Evolutionary conservation across 2,113 vertebrate genomes (phyloP), one percentile per base, ranked within the genome.

Genomic region (Erythrocercus mccallii): DNA sequence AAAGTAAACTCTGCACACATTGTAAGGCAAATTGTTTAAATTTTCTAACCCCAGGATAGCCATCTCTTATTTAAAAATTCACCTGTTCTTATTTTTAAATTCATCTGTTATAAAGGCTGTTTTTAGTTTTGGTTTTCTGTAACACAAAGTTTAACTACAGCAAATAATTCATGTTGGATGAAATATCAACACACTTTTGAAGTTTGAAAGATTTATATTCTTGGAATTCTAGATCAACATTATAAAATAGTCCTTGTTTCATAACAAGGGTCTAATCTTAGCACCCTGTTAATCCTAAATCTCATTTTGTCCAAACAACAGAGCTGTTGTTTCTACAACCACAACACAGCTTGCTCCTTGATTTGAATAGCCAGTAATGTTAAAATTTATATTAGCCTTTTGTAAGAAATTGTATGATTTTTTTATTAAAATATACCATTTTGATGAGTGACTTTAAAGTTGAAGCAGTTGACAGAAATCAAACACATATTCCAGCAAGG

Each of bases 191-290:
- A 71, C 5, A 28, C 20, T 85, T 73, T 10, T 45, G 40, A 80
- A 87, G 38, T 82, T 25, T 82, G 28, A 85, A 76, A 74, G 60
- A 58, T 22, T 79, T 50, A 37, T 94, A 61, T 35, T 72, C 81
- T 61, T 92, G 47, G 72, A 50, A 74, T 56, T 92, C 47, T 69
- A 47, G 47, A 91, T 40, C 53, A 85, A 62, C 16, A 48, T 94
- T 91, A 94, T 54, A 81, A 96, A 96, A 80, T 30, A 88, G 42
- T 47, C 40, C 64, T 93, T 86, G 86, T 96, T 94, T 95, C 60
- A 16, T 93, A 96, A 93, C 64, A 93, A 77, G 45, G 35, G 35
- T 69, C 80, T 95, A 86, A 90, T 88, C 94, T 76, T 83, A 88
- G 45, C 71, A 56, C 24, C 17, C 48, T 60, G 21, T 38, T 86